Conservation (phyloP, 2,888 invertebrate genomes). For the Escarpia spicata region DNA sequence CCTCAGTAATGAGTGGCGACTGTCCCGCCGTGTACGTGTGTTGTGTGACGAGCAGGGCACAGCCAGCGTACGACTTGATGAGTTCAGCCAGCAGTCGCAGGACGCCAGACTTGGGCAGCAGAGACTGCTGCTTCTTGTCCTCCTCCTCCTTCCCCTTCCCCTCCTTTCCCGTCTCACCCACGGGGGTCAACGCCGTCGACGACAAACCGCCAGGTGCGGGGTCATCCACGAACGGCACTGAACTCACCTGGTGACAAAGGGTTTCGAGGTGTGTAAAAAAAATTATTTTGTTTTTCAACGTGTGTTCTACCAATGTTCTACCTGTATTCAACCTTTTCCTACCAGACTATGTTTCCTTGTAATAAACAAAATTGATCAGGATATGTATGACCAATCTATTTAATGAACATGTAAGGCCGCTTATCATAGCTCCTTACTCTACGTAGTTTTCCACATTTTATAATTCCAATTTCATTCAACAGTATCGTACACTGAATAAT, state of each 20-base stretch:
- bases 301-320: not conserved
- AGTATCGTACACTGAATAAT: not conserved
- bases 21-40: conserved; percentile 73
- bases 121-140: conserved; percentile 65
- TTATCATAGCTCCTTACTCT: not conserved
- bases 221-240: not conserved
- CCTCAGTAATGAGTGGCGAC: conserved; percentile 73
- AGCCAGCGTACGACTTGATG: conserved; percentile 80
- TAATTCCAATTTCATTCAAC: not conserved
- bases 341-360: not conserved
- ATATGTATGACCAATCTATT: not conserved
- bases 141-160: conserved; percentile 40
- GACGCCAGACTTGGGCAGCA: conserved; percentile 79
- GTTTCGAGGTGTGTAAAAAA: not conserved
- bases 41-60: conserved; percentile 80
- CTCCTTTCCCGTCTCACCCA: conserved; percentile 20
- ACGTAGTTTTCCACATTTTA: not conserved
- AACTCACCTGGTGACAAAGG: not conserved
- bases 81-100: conserved; percentile 82
- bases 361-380: not conserved
- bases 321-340: not conserved
- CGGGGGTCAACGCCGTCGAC: not conserved
- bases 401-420: not conserved
- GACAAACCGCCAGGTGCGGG: not conserved
- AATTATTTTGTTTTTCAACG: not conserved